phyloP scores from a whole-genome alignment of 53 echinoderm and acorn worm genomes.

The Paelopatides confundens region DNA sequence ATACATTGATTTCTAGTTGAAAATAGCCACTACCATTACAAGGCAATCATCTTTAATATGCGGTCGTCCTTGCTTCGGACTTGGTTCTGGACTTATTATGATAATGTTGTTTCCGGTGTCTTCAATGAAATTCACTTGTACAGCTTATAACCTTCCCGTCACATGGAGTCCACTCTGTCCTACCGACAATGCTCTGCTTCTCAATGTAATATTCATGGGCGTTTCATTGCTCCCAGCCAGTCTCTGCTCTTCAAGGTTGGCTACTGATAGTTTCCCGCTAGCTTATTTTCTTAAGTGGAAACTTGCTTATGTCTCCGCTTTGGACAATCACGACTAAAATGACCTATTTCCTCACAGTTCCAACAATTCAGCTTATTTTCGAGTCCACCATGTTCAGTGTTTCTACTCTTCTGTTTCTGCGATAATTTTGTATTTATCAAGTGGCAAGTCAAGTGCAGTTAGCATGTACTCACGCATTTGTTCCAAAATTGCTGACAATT shows the following conservation, averaged over 20 bases:
- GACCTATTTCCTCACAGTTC: slow-evolving; percentile 19
- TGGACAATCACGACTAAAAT: slow-evolving; percentile 4
- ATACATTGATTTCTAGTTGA: background rate
- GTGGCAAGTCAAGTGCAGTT: no score
- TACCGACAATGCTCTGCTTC: slow-evolving; percentile 27
- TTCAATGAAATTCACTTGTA: slow-evolving; percentile 1
- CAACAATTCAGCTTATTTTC: background rate
- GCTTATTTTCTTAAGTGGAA: background rate
- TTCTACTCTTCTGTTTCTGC: no score
- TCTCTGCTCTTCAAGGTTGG: slow-evolving; percentile 7
- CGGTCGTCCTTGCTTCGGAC: background rate
- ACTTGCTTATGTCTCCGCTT: background rate
- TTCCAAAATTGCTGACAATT: no score
- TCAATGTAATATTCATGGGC: background rate
- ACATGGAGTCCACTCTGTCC: background rate
- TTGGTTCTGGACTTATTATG: slow-evolving; percentile 11
- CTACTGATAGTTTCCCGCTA: slow-evolving; percentile 26
- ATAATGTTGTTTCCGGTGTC: slow-evolving; percentile 42
- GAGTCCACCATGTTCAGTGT: no score
- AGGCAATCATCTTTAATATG: background rate
- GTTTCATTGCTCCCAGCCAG: background rate
- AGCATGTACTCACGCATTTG: no score
- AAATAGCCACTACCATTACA: background rate
- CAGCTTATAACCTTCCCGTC: background rate
- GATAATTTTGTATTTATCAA: no score